Evolutionary conservation across 2,113 vertebrate genomes (phyloP).

Genomic region (Sitta europaea): DNA sequence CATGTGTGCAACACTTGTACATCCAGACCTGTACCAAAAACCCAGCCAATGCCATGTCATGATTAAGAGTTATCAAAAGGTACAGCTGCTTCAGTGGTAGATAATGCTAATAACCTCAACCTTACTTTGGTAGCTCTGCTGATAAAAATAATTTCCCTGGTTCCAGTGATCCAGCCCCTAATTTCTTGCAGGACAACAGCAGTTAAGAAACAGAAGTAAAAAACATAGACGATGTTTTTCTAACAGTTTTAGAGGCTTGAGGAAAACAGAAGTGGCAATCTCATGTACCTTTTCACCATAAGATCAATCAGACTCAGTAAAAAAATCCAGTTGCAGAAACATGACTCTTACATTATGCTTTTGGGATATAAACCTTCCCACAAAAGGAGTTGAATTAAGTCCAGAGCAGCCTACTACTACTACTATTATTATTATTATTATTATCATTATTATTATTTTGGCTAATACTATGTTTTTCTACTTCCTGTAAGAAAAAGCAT

Average conservation of each 20-base stretch:
- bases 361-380: neutral
- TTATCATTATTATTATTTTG: neutral
- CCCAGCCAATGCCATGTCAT: neutral
- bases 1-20: neutral
- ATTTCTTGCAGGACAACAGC: neutral
- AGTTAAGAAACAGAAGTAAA: neutral
- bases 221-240: too few relatives aligned
- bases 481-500: neutral
- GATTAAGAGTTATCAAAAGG: neutral
- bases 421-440: neutral
- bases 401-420: neutral
- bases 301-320: neutral
- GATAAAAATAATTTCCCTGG: neutral
- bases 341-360: neutral
- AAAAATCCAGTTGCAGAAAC: neutral
- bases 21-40: neutral
- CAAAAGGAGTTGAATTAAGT: neutral
- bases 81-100: neutral
- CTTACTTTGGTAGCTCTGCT: neutral
- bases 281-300: neutral
- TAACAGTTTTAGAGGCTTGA: neutral
- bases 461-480: neutral
- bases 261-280: neutral
- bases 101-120: neutral
- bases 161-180: neutral